Conservation (phyloP, 92 coral and sea anemone genomes). For the Epizoanthus fatuus region DNA sequence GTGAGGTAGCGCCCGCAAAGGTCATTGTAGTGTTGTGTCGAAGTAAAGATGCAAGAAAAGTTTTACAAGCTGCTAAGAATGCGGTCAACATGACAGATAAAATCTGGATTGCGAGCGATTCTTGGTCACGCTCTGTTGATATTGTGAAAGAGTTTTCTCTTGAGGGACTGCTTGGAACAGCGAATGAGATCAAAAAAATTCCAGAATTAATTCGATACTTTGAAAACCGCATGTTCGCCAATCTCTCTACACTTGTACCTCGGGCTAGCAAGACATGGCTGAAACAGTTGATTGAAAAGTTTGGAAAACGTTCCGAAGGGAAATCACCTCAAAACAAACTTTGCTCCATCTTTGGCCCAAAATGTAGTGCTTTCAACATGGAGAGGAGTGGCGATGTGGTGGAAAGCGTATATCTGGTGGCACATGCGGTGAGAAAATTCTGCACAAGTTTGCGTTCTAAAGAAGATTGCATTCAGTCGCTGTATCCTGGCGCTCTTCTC, state of each 20-base stretch:
- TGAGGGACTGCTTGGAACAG: constrained; percentile 60
- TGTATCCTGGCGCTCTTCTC: constrained; percentile 58
- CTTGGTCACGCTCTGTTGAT: constrained; percentile 71
- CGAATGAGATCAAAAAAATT: constrained; percentile 42
- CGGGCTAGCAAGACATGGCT: not conserved
- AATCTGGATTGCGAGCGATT: constrained; percentile 82
- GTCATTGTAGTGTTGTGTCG: constrained; percentile 69
- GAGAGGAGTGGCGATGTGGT: constrained; percentile 43
- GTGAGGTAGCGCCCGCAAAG: constrained; percentile 6
- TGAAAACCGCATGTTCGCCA: not conserved
- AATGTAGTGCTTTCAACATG: not conserved
- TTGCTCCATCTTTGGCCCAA: not conserved
- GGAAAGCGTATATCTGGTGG: constrained; percentile 54
- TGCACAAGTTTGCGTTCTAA: constrained; percentile 13
- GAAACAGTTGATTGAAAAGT: not conserved
- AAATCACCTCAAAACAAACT: not conserved
- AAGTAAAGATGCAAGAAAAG: constrained; percentile 38
- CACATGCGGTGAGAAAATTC: constrained; percentile 45
- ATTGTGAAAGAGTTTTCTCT: constrained; percentile 26
- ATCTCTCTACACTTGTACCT: not conserved
- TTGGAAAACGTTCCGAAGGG: not conserved
- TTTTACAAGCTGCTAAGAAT: constrained; percentile 55
- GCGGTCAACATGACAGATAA: constrained; percentile 55
- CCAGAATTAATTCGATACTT: constrained; percentile 38
- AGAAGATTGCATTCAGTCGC: constrained; percentile 18